phyloP scores from a whole-genome alignment of 2,113 vertebrate genomes.

The Cinclus mexicanus region DNA sequence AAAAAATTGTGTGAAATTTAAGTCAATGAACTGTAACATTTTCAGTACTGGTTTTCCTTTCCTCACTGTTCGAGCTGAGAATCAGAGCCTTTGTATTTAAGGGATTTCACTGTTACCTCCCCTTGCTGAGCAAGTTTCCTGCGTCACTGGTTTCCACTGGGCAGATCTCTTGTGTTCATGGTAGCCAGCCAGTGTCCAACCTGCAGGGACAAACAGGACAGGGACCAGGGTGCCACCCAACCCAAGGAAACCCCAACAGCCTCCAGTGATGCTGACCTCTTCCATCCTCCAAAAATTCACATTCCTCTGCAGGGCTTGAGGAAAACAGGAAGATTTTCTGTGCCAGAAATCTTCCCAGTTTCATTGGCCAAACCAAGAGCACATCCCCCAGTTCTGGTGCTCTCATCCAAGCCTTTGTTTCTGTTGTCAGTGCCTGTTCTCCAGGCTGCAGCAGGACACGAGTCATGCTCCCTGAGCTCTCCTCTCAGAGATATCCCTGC shows the following conservation, averaged over 20 bases:
- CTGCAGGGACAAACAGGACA: not conserved
- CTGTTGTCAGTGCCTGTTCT: not conserved
- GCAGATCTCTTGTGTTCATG: not conserved
- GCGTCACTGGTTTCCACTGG: not conserved
- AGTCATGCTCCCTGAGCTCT: not conserved
- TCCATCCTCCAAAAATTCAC: not conserved
- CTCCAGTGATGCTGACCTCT: not conserved
- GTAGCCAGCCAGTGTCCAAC: not conserved
- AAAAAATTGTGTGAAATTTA: not conserved
- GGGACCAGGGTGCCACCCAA: not conserved
- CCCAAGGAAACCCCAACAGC: not conserved
- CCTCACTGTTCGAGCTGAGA: not conserved
- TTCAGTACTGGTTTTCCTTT: not conserved
- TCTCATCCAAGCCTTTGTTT: not conserved
- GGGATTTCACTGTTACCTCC: not conserved
- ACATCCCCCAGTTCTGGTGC: not conserved
- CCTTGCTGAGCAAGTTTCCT: not conserved
- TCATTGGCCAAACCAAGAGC: not conserved
- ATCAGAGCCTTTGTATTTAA: not conserved
- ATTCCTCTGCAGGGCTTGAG: not conserved
- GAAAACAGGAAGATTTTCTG: not conserved
- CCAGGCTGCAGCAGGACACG: not conserved
- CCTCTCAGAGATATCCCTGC: not conserved
- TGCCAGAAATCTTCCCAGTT: not conserved
- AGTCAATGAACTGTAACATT: not conserved